Percentiles rank a stretch among this genome's conserved stretches.
Evolutionary conservation across 2,888 invertebrate species (phyloP).

Genomic region (Gortyna flavago): DNA sequence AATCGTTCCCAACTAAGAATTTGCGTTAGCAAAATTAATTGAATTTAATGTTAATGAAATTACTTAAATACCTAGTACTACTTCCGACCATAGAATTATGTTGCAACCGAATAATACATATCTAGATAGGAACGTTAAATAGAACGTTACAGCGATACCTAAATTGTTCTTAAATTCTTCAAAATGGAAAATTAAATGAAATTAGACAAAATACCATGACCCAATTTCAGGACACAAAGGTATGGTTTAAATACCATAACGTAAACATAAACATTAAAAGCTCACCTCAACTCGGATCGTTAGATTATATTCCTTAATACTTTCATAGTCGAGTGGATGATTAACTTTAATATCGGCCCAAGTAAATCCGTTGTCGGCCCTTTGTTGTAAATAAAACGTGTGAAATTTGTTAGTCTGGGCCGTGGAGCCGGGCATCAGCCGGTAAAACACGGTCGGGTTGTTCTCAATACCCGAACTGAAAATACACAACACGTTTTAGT

Average conservation of each 20-base stretch:
- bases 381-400: slow-evolving; percentile 98
- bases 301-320: slow-evolving; percentile 98
- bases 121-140: slow-evolving; percentile 1
- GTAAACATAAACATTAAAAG: slow-evolving; percentile 38
- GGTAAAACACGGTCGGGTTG: slow-evolving; percentile 98
- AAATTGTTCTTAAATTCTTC: not conserved
- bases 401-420: slow-evolving; percentile 99
- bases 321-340: slow-evolving; percentile 98
- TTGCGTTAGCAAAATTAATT: slow-evolving; percentile 34
- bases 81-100: slow-evolving; percentile 36
- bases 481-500: slow-evolving; percentile 76
- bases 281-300: slow-evolving; percentile 98
- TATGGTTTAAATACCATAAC: slow-evolving; percentile 29
- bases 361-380: slow-evolving; percentile 97
- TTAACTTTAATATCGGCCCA: slow-evolving; percentile 99
- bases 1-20: slow-evolving; percentile 47
- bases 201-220: slow-evolving; percentile 8
- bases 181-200: slow-evolving; percentile 25
- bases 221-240: slow-evolving; percentile 25
- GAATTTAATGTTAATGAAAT: slow-evolving; percentile 36
- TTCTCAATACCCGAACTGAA: slow-evolving; percentile 98
- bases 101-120: slow-evolving; percentile 23
- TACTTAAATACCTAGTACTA: slow-evolving; percentile 24
- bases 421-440: slow-evolving; percentile 98
- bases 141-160: slow-evolving; percentile 1